Percentiles rank a stretch among this genome's conserved stretches.
These are phyloP conservation scores for Echinometra lucunter DNA, from an alignment of 53 echinoderm and acorn worm species.

Conservation along the genomic window DNA sequence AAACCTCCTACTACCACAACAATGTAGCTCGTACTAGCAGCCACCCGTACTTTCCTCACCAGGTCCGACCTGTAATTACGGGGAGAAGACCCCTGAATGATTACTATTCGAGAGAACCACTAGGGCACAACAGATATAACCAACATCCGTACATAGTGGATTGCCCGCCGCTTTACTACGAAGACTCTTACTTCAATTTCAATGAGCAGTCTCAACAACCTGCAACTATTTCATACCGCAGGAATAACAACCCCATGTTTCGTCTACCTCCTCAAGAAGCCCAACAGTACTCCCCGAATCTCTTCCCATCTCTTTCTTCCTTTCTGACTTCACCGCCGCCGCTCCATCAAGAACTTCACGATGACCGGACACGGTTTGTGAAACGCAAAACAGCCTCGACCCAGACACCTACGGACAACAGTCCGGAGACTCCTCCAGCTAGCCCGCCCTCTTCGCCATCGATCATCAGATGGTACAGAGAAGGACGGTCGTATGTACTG, in stretches of 20 bases:
- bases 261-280: neutral
- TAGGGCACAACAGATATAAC: neutral
- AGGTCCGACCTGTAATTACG: neutral
- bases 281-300: constrained; percentile 28
- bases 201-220: neutral
- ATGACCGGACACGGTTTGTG: constrained; percentile 34
- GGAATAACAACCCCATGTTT: constrained; percentile 6
- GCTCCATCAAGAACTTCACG: neutral
- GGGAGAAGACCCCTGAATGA: neutral
- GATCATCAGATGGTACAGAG: constrained; percentile 50
- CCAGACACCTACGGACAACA: constrained; percentile 41
- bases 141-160: constrained; percentile 54
- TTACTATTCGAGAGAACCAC: neutral
- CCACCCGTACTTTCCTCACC: constrained; percentile 1
- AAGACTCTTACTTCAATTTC: constrained; percentile 14
- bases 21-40: constrained; percentile 15
- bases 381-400: constrained; percentile 53
- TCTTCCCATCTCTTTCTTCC: constrained; percentile 45
- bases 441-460: constrained; percentile 58
- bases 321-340: neutral
- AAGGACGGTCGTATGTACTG: constrained; percentile 42
- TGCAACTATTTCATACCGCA: neutral
- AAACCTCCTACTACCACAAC: neutral
- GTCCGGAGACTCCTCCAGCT: neutral
- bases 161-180: constrained; percentile 52